Conservation (phyloP, 2,113 vertebrate species). For the Neodontobutis hainanensis region DNA sequence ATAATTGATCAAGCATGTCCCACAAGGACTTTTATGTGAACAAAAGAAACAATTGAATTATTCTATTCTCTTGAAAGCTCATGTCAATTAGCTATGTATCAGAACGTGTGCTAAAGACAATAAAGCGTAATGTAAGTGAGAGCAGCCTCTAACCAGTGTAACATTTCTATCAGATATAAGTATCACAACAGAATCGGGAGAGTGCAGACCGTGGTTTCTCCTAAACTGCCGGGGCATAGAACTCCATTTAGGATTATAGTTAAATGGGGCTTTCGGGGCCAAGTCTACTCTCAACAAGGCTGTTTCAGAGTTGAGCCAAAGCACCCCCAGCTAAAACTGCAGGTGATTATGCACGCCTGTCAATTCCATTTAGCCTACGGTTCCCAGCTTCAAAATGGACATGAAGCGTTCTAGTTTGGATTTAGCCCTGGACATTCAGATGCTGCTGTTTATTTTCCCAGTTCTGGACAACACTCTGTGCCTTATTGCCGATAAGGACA, state of each 20-base stretch:
- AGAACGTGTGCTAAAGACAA: conserved; percentile 41
- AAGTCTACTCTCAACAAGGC: conserved; percentile 70
- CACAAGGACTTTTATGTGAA: conserved; percentile 63
- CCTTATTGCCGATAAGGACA: conserved; percentile 75
- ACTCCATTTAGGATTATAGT: conserved; percentile 74
- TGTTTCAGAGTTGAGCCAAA: conserved; percentile 62
- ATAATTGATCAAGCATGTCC: conserved; percentile 68
- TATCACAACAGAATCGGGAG: conserved; percentile 17
- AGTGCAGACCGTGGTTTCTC: conserved; percentile 50
- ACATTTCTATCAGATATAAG: conserved; percentile 22
- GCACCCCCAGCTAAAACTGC: conserved; percentile 65
- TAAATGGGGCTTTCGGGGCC: conserved; percentile 69
- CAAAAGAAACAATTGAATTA: conserved; percentile 72
- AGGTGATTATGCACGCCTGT: conserved; percentile 79
- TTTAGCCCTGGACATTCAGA: conserved; percentile 60
- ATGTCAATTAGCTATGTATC: conserved; percentile 61
- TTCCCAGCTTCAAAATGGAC: conserved; percentile 75
- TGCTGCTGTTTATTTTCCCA: conserved; percentile 74
- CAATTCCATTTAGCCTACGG: conserved; percentile 73
- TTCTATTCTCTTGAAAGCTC: conserved; percentile 63
- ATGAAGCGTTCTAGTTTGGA: conserved; percentile 67
- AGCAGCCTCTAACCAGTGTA: conserved; percentile 17
- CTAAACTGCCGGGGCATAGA: conserved; percentile 65
- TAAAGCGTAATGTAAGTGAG: conserved; percentile 27
- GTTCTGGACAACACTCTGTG: conserved; percentile 66